These are phyloP conservation scores for Sycobia sp. DNA, from an alignment of 1,140 invertebrate species.

Conservation along the genomic window DNA sequence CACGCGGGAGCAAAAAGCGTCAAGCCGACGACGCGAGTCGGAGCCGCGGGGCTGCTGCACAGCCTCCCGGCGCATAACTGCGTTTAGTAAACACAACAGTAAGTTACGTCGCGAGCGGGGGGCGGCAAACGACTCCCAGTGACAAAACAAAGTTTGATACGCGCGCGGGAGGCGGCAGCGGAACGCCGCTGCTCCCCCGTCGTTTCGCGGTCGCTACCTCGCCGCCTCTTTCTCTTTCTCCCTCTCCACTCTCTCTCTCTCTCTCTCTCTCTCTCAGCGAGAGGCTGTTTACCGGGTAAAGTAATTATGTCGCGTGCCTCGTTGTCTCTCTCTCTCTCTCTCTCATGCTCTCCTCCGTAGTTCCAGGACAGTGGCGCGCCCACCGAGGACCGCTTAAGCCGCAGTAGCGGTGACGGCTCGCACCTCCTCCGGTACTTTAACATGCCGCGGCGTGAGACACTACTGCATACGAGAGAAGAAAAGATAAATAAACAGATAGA, in stretches of 20 bases:
- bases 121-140: constrained; percentile 51
- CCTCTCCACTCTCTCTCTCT: constrained; percentile 12
- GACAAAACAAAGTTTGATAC: constrained; percentile 58
- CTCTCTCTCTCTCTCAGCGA: constrained; percentile 21
- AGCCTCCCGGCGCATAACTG: constrained; percentile 44
- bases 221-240: background rate
- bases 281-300: constrained; percentile 51
- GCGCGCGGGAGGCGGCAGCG: constrained; percentile 26
- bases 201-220: constrained; percentile 7
- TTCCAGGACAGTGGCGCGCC: too few relatives aligned
- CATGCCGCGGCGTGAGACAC: too few relatives aligned
- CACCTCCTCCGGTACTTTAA: too few relatives aligned
- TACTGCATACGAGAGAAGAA: too few relatives aligned
- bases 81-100: constrained; percentile 58
- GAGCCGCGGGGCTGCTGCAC: too few relatives aligned
- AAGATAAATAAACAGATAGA: too few relatives aligned
- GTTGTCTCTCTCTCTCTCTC: constrained; percentile 7
- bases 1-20: too few relatives aligned
- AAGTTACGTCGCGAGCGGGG: constrained; percentile 55
- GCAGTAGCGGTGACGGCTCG: too few relatives aligned
- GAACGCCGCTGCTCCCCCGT: too few relatives aligned
- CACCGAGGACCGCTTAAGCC: too few relatives aligned
- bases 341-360: background rate
- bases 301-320: constrained; percentile 46
- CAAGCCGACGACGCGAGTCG: background rate